A percentile compares a stretch with the other conserved stretches of the same genome.
Conservation (phyloP, 2,113 vertebrate species). For the Gavialis gangeticus region DNA sequence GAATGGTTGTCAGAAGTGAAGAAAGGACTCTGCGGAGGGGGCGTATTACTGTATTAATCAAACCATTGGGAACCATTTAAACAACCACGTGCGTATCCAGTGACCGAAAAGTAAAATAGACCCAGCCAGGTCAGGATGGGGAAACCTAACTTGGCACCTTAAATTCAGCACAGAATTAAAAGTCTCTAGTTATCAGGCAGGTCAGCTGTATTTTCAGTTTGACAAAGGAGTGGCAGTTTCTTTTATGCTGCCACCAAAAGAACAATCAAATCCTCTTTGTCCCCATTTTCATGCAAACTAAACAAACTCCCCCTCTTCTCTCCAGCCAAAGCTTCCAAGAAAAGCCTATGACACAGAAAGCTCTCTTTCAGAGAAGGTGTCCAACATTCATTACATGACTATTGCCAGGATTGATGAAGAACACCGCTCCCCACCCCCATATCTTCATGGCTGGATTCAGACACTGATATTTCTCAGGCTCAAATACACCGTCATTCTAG, state of each 20-base stretch:
- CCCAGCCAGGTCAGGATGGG: not conserved
- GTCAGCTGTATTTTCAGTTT: not conserved
- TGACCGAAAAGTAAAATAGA: not conserved
- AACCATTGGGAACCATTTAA: not conserved
- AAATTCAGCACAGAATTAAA: not conserved
- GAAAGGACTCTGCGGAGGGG: not conserved
- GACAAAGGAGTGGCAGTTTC: not conserved
- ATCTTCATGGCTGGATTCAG: not conserved
- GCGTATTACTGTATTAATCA: not conserved
- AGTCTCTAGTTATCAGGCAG: accelerated
- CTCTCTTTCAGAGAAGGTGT: not conserved
- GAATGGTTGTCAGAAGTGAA: not conserved
- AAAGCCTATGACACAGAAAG: not conserved
- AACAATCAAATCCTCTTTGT: not conserved
- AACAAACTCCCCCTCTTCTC: accelerated
- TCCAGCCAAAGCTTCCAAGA: not conserved
- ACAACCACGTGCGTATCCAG: not conserved
- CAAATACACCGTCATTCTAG: not conserved
- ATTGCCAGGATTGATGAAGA: not conserved
- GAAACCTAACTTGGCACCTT: not conserved
- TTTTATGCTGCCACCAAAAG: not conserved
- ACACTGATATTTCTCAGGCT: accelerated
- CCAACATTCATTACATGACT: not conserved
- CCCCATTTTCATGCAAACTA: not conserved
- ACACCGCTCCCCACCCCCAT: not conserved